Evolutionary conservation across 2,113 vertebrate species (phyloP), one percentile per base, ranked within the genome.

Genomic region (Cyprinodon variegatus): DNA sequence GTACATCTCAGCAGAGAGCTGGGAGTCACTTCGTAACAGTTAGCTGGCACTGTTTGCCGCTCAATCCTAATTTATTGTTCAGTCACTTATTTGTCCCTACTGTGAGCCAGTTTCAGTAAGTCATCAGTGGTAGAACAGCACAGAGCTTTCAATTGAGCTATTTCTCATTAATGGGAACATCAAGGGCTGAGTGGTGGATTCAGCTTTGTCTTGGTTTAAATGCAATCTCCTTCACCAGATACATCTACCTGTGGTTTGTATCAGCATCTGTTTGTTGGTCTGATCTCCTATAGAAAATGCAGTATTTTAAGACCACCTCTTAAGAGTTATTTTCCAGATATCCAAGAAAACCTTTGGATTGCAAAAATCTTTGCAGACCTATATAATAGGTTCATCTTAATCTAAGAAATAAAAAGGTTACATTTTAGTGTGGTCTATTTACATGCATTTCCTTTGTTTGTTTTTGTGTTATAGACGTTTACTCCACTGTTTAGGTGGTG

Each of bases 61-160:
- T 74, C 78, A 70, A 65, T 84, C 78, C 53, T 82, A 81, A 77
- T 69, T 86, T 86, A 87, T 74, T 84, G 83, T 60, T 72, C 40
- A 74, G 74, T 72, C 70, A 75, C 67, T 68, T 82, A 64, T 74
- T 3, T 61, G 72, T 60, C 64, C 72, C 81, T 72, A 37, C 72
- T 81, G 72, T 63, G 75, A 72, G 60, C 67, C 40, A 4, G 46
- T 71, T 78, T 84, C 69, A 68, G 71, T 60, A 80, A 83, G 69
- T 80, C 81, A 74, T 85, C 4, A 0, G 61, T 36, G 37, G 12
- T 36, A 62, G 29, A 62, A 37, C 17, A 36, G 13, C 36, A 38
- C 61, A 4, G 36, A 37, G 36, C 61, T 38, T 37, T 38, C 13
- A 13, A 11, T 37, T 12, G 4, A 14, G 12, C 29, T 9, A 36